phyloP scores from a whole-genome alignment of 2,888 invertebrate genomes.

The Cylindroiulus punctatus region DNA sequence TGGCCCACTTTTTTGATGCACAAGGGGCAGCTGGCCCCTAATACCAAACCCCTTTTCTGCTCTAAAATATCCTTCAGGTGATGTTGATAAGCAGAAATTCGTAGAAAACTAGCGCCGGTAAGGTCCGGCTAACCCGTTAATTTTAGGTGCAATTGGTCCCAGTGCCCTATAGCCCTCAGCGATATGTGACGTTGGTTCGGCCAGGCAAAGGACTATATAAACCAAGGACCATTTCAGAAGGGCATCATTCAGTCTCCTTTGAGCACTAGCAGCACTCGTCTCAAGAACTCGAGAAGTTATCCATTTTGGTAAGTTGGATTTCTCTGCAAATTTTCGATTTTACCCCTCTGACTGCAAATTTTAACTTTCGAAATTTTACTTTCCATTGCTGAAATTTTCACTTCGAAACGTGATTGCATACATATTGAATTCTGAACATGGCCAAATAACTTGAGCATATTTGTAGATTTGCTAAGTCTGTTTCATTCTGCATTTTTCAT shows the following conservation, averaged over 20 bases:
- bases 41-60: neutral
- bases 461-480: too few relatives aligned
- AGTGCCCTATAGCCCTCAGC: neutral
- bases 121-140: neutral
- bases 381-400: too few relatives aligned
- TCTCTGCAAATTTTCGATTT: neutral
- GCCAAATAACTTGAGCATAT: too few relatives aligned
- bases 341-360: neutral
- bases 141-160: neutral
- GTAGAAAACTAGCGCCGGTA: neutral
- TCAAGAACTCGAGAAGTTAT: neutral
- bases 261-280: neutral
- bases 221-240: neutral
- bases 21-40: too few relatives aligned
- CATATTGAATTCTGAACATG: too few relatives aligned
- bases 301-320: neutral
- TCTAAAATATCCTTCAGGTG: neutral
- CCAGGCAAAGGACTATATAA: neutral
- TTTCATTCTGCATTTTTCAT: too few relatives aligned
- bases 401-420: too few relatives aligned
- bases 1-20: neutral
- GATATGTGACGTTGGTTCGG: neutral
- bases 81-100: neutral
- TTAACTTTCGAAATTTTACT: too few relatives aligned
- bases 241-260: neutral